Percentiles rank a stretch among this genome's conserved stretches.
Conservation (phyloP, 2,888 invertebrate genomes). For the Yponomeuta plumbellus region DNA sequence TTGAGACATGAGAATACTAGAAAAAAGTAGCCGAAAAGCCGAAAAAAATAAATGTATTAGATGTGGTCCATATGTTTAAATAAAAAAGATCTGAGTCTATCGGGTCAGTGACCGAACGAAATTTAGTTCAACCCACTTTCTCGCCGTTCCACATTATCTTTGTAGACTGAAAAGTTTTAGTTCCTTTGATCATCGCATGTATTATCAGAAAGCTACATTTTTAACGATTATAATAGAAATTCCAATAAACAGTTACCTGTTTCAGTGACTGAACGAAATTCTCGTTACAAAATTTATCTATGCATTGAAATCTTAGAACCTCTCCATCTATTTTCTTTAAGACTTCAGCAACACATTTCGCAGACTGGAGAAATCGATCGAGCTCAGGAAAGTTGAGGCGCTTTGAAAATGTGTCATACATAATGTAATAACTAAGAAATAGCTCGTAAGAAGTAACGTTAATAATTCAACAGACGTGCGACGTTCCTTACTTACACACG, state of each 20-base stretch:
- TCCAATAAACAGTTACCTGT: background rate
- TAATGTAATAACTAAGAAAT: constrained; percentile 15
- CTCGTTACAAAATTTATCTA: background rate
- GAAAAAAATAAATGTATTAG: no score
- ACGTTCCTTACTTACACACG: background rate
- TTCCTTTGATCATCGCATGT: no score
- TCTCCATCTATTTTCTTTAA: background rate
- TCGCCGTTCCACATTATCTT: no score
- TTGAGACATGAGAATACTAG: no score
- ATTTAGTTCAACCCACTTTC: no score
- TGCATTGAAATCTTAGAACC: background rate
- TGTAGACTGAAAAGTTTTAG: no score
- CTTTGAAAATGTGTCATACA: constrained; percentile 10
- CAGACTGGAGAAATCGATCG: background rate
- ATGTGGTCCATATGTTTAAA: no score
- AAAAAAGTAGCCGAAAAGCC: no score
- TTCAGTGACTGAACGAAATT: background rate
- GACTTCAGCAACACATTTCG: background rate
- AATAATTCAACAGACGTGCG: constrained; percentile 13
- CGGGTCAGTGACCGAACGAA: no score
- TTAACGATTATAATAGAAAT: no score
- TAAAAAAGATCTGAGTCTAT: no score
- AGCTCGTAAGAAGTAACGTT: constrained; percentile 16
- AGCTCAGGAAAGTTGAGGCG: background rate
- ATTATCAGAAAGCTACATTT: no score